Evolutionary conservation across 2,888 invertebrate species (phyloP).

Genomic region (Cantharis nigra): DNA sequence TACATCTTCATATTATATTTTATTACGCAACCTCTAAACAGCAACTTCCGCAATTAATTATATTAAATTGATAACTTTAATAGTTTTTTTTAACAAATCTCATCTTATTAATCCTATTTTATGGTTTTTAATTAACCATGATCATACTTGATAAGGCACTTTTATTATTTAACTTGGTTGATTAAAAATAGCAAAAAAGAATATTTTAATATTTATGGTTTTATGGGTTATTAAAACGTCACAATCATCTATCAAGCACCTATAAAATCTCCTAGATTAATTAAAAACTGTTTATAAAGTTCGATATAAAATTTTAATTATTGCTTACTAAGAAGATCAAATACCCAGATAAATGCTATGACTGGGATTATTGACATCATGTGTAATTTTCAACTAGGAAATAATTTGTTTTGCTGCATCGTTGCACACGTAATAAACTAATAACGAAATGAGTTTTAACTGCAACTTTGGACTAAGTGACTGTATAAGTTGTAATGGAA

Average conservation of each 20-base stretch:
- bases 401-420: neutral
- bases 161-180: neutral
- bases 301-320: constrained; percentile 2
- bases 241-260: neutral
- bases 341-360: neutral
- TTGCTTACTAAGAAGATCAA: neutral
- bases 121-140: neutral
- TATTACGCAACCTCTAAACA: neutral
- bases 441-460: neutral
- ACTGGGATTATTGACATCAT: neutral
- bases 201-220: neutral
- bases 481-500: neutral
- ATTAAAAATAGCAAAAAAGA: neutral
- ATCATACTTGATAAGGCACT: neutral
- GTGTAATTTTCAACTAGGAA: neutral
- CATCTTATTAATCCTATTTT: neutral
- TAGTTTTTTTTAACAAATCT: neutral
- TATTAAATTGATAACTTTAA: neutral
- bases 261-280: neutral
- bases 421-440: neutral
- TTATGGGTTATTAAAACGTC: neutral
- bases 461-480: neutral
- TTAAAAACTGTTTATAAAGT: neutral
- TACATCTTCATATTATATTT: neutral
- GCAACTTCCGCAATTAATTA: neutral